Base-by-base conservation (phyloP, 1,140 invertebrate genomes). In the Goniozus legneri region DNA sequence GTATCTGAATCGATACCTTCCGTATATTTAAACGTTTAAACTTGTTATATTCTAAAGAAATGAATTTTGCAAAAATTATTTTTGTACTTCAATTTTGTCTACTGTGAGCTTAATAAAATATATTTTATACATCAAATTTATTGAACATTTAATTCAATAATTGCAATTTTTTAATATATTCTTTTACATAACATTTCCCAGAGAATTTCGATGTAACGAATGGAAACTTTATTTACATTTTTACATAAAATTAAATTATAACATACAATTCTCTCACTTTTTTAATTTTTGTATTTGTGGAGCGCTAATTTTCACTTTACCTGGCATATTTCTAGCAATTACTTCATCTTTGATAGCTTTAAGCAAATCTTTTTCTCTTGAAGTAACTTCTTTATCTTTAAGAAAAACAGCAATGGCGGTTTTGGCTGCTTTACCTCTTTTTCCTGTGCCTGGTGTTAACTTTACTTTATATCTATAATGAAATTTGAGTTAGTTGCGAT, bases 241-340 rank as follows among this genome's bases (percentile, higher is more conserved):
- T 3, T 15, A 24, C 21, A 41, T 24, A 32, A 47, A 32, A 12
- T 3, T 13, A 10, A 21, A 24, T 12, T 21, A 24, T 7, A 22
- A 8, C 16, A 12, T 8, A 30, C 4, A 41, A 19, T 8, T 14
- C 16, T 35, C 41, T 56, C 57, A 69, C 41, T 69, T 75, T 33
- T 64, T 74, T 36, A 78, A 61, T 56, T 82, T 85, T 62, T 85
- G 84, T 43, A 88, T 64, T 64, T 86, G 84, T 4, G 87, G 86
- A n/a, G 87, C 85, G 10, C 86, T 88, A 31, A 99, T 76, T 78
- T 98, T 98, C 0, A 99, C 95, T 79, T 97, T 98, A 48, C 95
- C 95, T n/a, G 97, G 97, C 65, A 99, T 84, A 79, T 98, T 98
- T 62, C 92, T 82, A 0, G 91, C 90, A 35, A 97, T 75, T 50